Evolutionary conservation across 2,113 vertebrate species (phyloP), one percentile per base, ranked within the genome.

Genomic region (Neoarius graeffei): DNA sequence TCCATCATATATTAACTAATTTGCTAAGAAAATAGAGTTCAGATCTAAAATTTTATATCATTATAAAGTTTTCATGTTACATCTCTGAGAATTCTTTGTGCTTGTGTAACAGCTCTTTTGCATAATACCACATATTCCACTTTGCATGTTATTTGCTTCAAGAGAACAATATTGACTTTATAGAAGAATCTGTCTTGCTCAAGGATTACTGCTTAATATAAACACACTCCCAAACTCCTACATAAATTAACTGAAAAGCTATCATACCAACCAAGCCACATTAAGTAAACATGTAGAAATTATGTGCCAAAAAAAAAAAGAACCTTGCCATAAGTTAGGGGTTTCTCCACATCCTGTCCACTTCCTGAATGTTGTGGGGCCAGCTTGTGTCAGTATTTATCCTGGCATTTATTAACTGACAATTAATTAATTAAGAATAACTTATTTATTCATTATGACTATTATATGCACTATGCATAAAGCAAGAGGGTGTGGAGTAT

Each of bases 131-230:
- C 25, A 69, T 50, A 3, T 15, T 73, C 69, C 73, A 86, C 71
- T 89, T 92, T 92, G n/a, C 89, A 81, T 62, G 84, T 50, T 0
- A 73, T 89, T 90, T 93, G 79, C 89, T 84, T 90, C 5, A n/a
- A 48, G 23, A 62, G 64, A 64, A 81, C 64, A 35, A 54, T 30
- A 30, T 30, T 73, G 14, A 14, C 69, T 73, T 11, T 73, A 14
- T 19, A 73, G n/a, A 11, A 56, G 9, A 10, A 7, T 56, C 35
- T 50, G 42, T 20, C 10, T 83, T 7, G n/a, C n/a, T 42, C 4
- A 42, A 42, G 42, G 4, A 42, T 42, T 42, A 42, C 42, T 42
- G 42, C 42, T 42, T 42, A 42, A 42, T 42, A 42, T 42, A 42
- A 42, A 42, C 42, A 42, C 42, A 42, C 42, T 42, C 42, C 3